Evolutionary conservation across 2,797 vertebrate genomes (phyloP), one percentile per base, ranked within the genome.

Genomic region (Leucoraja ocellata): DNA sequence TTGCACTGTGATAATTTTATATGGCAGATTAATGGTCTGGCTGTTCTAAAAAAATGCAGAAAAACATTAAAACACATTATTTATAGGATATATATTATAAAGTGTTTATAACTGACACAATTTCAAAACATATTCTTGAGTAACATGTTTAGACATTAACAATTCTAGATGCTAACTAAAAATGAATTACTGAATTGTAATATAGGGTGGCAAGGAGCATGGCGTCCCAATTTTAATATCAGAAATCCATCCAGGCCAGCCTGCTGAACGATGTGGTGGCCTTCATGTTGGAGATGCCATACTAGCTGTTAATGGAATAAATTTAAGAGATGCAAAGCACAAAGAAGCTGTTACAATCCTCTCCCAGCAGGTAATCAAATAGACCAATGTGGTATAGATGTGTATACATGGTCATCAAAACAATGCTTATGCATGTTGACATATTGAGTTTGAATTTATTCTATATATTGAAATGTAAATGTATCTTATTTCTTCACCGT

Each of bases 311-410:
- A 99, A 99, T 94, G 98, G 98, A 94, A 98, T 99, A 95, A 99
- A 99, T 95, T 95, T 99, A 94, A 96, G 99, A 94, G 99, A 99
- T 86, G 98, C 98, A 94, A 99, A 99, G 94, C 99, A 99, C 96
- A 99, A 99, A 96, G 99, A 99, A 96, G 98, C 99, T 0, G 99
- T 99, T 93, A 99, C 98, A 94, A 99, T 99, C 94, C 97, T 99
- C 94, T 99, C 99, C 11, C 98, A 99, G 93, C 99, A 99, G 98
- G 99, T 99, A 94, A 94, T 93, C 54, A 25, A 74, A 65, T 28
- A n/a, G 14, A 61, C 23, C 6, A 79, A 39, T 79, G 23, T 61
- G 1, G 23, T 61, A 32, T 86, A 14, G 6, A 63, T 25, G 14
- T 63, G 11, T 61, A 14, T 88, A 9, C 18, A 18, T 28, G 54